Evolutionary conservation across 92 coral and sea anemone species (phyloP), one percentile per base, ranked within the genome.

Genomic region (Epizoanthus illoricatus): DNA sequence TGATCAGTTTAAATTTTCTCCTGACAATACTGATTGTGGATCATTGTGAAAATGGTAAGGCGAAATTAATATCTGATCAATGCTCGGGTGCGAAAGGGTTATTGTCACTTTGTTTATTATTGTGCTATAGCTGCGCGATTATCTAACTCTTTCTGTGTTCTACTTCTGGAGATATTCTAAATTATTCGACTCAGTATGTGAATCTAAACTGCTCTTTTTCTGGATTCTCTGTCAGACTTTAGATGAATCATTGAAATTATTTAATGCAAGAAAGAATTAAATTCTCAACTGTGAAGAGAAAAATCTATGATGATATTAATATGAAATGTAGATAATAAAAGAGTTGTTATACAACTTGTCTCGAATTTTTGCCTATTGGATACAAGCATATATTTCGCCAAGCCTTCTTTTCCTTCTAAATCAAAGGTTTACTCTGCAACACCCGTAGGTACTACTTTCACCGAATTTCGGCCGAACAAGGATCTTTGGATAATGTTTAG

Each of bases 221-320:
- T 15, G 57, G 9, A 52, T 74, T 6, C 49, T 13, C n/a, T 16
- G 15, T 56, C 18, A 47, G 42, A 23, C 59, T 20, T 12, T 47
- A 68, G 73, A 57, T 7, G 52, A 71, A 71, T 43, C 47, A 20
- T 54, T 11, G 19, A 57, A 56, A 57, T 74, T 74, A 74, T 74
- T 74, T 74, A 74, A 74, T 57, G 66, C 17, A 20, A 57, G 39
- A 74, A 52, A 56, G 59, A 73, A 73, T 54, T 28, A 74, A 55
- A 56, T n/a, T 24, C 49, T 55, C 60, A 57, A 28, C 33, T 63
- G 76, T 43, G 52, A 47, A 57, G 80, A 28, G 39, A 21, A 74
- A 74, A 57, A 57, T 74, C 24, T 74, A 74, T 74, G 60, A 28
- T 16, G 56, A 71, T 71, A 71, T 19, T 68, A 13, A 68, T 7